Evolutionary conservation across 1,140 invertebrate genomes (phyloP).

Genomic region (Drosophila nebulosa): DNA sequence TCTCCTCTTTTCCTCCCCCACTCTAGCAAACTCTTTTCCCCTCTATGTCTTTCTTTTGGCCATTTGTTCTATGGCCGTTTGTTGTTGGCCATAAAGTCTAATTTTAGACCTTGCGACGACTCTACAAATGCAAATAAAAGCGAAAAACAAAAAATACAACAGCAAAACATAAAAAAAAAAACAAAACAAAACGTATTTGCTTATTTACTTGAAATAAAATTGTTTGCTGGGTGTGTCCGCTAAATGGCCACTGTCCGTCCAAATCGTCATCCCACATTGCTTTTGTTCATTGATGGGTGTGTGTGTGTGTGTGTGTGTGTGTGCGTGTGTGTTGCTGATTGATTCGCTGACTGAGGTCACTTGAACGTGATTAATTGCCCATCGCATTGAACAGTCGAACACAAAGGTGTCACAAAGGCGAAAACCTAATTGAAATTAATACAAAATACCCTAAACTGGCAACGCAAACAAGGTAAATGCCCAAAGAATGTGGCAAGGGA

Average conservation of each 20-base stretch:
- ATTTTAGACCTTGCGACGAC: slow-evolving; percentile 31
- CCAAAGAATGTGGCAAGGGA: not conserved
- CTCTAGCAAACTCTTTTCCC: not conserved
- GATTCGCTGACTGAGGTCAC: slow-evolving; percentile 74
- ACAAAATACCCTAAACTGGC: slow-evolving; percentile 8
- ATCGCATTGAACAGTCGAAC: slow-evolving; percentile 5
- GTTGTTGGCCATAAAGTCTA: slow-evolving; percentile 30
- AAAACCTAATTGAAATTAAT: slow-evolving; percentile 38
- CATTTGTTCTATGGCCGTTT: slow-evolving; percentile 52
- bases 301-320: slow-evolving; percentile 25
- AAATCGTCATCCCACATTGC: not conserved
- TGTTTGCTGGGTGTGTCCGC: slow-evolving; percentile 74
- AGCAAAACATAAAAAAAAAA: slow-evolving; percentile 12
- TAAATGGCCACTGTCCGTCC: slow-evolving; percentile 70
- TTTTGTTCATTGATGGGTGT: slow-evolving; percentile 32
- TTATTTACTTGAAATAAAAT: slow-evolving; percentile 71
- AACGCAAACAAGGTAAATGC: not conserved
- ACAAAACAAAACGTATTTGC: slow-evolving; percentile 59
- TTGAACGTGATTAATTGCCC: slow-evolving; percentile 69
- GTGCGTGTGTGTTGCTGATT: slow-evolving; percentile 46
- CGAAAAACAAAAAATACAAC: not conserved
- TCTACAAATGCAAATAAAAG: slow-evolving; percentile 32
- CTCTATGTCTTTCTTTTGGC: not conserved
- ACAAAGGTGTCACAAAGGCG: slow-evolving; percentile 14
- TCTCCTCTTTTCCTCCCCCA: not conserved